Evolutionary conservation across 2,888 invertebrate species (phyloP), one percentile per base, ranked within the genome.

Genomic region (Cynaeus angustus): DNA sequence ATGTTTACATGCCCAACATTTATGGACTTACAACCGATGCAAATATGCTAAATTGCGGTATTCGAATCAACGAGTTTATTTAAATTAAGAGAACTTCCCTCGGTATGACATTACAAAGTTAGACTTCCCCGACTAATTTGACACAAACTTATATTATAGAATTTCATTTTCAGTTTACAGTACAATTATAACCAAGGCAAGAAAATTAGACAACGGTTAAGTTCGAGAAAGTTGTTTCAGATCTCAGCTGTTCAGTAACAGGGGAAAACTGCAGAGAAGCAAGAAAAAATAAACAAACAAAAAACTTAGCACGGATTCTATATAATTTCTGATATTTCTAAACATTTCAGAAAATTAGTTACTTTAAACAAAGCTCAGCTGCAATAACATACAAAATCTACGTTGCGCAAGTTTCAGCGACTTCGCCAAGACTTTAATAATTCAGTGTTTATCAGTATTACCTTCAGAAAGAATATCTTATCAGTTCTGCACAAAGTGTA

Each of bases 1-100:
- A n/a, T 37, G 37, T 7, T 2, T 37, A 7, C 37, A 41, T 5
- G 12, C 7, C 41, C 13, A 6, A 12, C 7, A 46, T 46, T 46
- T 16, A 46, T 46, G 6, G 9, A 46, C 14, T 16, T 16, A 26
- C 8, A 46, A n/a, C 10, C 7, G 21, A 46, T 46, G 26, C 46
- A 26, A 46, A 46, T 46, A 46, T 46, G 46, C 46, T 46, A 46
- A 55, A 55, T 55, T 38, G 55, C 14, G 55, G 30, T 55, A 55
- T 55, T 55, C 33, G 10, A 55, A 55, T 55, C 13, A 38, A 21
- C 16, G 55, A 55, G 16, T 55, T 55, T 14, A 33, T 55, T 38
- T 55, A 55, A 55, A 55, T 55, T 55, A 33, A 33, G 13, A 38
- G 33, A 37, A 38, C 55, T 55, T 38, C 21, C 10, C 52, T 21